Evolutionary conservation across 2,797 vertebrate species (phyloP).

Genomic region (Iguana delicatissima): DNA sequence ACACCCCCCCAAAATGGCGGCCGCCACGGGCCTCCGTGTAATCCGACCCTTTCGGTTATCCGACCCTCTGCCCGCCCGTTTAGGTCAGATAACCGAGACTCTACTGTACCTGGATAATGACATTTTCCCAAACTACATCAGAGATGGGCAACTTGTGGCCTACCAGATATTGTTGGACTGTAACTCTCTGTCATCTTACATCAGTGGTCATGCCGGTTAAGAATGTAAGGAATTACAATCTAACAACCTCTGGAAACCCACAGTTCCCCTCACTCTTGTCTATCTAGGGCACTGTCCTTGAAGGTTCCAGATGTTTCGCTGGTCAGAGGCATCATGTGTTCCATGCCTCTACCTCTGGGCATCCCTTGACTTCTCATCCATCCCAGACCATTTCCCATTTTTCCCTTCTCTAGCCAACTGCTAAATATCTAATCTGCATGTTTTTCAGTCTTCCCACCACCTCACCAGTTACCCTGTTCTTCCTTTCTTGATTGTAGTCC

Average conservation of each 20-base stretch:
- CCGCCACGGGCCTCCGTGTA: no score
- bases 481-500: neutral
- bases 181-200: neutral
- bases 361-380: neutral
- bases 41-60: no score
- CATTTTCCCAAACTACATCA: neutral
- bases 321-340: neutral
- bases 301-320: neutral
- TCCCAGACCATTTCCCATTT: neutral
- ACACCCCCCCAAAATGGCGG: no score
- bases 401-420: neutral
- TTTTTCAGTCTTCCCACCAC: neutral
- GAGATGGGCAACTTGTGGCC: neutral
- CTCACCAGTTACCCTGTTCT: no score
- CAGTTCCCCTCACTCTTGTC: neutral
- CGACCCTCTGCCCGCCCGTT: no score
- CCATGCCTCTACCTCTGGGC: neutral
- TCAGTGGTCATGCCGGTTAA: no score
- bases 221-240: neutral
- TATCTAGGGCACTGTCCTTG: neutral
- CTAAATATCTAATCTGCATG: neutral
- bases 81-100: no score
- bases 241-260: neutral
- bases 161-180: neutral
- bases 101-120: no score